Conservation (phyloP, 2,797 vertebrate genomes). For the Acanthurus tractus region DNA sequence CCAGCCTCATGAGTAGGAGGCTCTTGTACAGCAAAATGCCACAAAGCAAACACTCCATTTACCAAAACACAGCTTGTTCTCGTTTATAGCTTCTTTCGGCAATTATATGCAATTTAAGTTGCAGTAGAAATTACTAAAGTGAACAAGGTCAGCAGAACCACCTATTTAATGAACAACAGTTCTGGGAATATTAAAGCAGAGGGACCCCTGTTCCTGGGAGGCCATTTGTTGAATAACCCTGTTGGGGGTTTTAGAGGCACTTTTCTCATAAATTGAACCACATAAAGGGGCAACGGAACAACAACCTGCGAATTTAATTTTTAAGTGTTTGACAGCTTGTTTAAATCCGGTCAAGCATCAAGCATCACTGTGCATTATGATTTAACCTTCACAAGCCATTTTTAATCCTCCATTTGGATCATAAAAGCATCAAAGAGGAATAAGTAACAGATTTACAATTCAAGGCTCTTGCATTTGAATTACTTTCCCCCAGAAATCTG, state of each 20-base stretch:
- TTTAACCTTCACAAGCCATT: slow-evolving; percentile 13
- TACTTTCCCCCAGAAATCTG: slow-evolving; percentile 18
- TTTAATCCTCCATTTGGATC: slow-evolving; percentile 19
- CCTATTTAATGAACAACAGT: slow-evolving; percentile 54
- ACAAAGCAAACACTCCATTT: slow-evolving; percentile 62
- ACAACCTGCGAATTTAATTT: background rate
- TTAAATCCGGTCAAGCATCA: background rate
- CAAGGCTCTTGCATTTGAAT: slow-evolving; percentile 32
- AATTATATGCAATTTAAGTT: slow-evolving; percentile 68
- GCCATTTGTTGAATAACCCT: slow-evolving; percentile 39
- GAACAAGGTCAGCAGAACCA: slow-evolving; percentile 42
- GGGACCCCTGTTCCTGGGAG: slow-evolving; percentile 20
- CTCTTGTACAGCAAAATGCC: slow-evolving; percentile 65
- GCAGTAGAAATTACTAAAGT: slow-evolving; percentile 47
- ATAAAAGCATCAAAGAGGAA: slow-evolving; percentile 10
- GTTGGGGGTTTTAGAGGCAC: background rate
- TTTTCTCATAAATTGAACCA: slow-evolving; percentile 25
- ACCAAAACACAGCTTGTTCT: slow-evolving; percentile 48
- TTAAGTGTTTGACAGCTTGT: slow-evolving; percentile 17
- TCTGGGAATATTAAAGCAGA: slow-evolving; percentile 42
- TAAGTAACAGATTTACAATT: slow-evolving; percentile 33
- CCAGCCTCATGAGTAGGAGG: slow-evolving; percentile 63
- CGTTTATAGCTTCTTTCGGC: slow-evolving; percentile 38
- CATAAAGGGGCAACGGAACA: background rate
- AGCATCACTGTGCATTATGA: background rate